phyloP scores from a whole-genome alignment of 2,888 invertebrate species.

The Phytoseiulus persimilis region DNA sequence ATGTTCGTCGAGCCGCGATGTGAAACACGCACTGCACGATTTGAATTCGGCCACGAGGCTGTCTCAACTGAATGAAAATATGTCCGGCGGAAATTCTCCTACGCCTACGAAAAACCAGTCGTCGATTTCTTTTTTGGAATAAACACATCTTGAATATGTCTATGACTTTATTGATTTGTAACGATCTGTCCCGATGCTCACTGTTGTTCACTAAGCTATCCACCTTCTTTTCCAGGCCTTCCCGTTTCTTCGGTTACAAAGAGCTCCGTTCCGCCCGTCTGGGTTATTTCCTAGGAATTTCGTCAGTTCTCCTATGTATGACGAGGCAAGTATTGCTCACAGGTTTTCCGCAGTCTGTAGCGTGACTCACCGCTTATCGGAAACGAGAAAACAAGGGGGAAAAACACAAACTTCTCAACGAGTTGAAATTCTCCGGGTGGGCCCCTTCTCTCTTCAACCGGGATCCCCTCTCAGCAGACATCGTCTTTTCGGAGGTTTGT shows the following conservation, averaged over 20 bases:
- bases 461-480: neutral
- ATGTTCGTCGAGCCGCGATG: neutral
- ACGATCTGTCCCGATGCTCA: neutral
- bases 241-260: neutral
- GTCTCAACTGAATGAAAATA: neutral
- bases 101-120: too few relatives aligned
- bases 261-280: neutral
- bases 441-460: neutral
- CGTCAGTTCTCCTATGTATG: neutral
- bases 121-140: neutral
- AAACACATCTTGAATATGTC: neutral
- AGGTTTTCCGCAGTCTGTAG: neutral
- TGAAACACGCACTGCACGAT: neutral
- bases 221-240: neutral
- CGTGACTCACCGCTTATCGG: neutral
- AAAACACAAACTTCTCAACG: neutral
- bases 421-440: neutral
- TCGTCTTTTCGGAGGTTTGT: neutral
- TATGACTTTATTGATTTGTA: neutral
- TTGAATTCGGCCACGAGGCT: too few relatives aligned
- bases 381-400: neutral
- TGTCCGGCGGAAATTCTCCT: too few relatives aligned
- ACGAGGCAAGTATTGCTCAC: neutral
- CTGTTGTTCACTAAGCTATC: neutral
- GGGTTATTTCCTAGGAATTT: neutral